Base-by-base conservation (phyloP, 2,888 invertebrate genomes). In the Leptura quadrifasciata region DNA sequence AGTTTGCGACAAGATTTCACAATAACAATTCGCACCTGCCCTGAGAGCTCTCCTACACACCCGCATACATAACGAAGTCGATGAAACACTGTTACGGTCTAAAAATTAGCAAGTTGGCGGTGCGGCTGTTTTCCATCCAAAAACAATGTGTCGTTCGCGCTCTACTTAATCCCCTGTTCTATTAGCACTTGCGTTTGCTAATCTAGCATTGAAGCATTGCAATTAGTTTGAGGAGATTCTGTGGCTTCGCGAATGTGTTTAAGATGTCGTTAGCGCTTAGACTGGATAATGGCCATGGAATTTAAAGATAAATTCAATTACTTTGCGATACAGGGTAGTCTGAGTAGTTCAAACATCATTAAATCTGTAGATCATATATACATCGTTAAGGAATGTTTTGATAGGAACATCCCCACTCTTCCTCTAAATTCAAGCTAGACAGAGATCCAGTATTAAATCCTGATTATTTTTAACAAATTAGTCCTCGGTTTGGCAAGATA, bases 151-250 rank as follows among this genome's bases (percentile, higher is more conserved):
- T 55, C 2, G 55, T 55, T 55, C 55, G 8, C 17, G 55, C 55
- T 55, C 55, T 20, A 55, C 15, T 55, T 52, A 17, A 15, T 6
- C 9, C 20, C 17, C 55, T 55, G 17, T 55, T 55, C 55, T 55
- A 55, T 55, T 55, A 55, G 55, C 55, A 55, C 55, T 17, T 55
- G 55, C 55, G 20, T 55, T 55, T 55, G 20, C 18, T 55, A 55
- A 55, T 55, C 15, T 39, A 39, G 12, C 39, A 12, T 39, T 39
- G 39, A 39, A 39, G 39, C 12, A 39, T 12, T 39, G 39, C 39
- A 12, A 39, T 39, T 39, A 39, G 39, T 10, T 39, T 39, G 39
- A 39, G 15, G 39, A 12, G 39, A 39, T 39, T 39, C 39, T 39
- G 39, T 39, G 39, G 39, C 39, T 2, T 39, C 39, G 15, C 15